A percentile compares a stretch with the other conserved stretches of the same genome.
Conservation (phyloP, 2,797 vertebrate species). For the Poeciliopsis gracilis region DNA sequence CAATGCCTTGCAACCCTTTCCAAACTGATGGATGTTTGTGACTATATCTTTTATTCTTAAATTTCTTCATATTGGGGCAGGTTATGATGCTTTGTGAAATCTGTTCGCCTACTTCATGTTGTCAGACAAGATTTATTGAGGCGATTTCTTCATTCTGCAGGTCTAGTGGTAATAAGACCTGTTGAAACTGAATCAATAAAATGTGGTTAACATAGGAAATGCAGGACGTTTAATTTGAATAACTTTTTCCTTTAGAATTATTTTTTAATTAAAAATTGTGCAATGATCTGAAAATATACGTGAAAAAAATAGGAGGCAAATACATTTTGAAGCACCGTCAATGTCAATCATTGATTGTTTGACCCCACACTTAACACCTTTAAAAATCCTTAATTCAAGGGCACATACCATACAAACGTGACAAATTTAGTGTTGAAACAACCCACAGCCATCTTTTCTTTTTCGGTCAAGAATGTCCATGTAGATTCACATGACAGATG, state of each 20-base stretch:
- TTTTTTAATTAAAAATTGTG: not conserved
- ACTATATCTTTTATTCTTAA: not conserved
- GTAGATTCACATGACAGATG: conserved; percentile 61
- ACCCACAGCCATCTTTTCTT: conserved; percentile 51
- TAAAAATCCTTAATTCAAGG: conserved; percentile 13
- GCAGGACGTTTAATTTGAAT: not conserved
- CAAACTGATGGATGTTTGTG: not conserved
- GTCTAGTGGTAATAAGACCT: not conserved
- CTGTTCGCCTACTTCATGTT: not conserved
- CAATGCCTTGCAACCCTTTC: not conserved
- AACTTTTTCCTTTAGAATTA: not conserved
- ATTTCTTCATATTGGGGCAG: not conserved
- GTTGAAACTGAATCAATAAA: not conserved
- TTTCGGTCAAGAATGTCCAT: conserved; percentile 57
- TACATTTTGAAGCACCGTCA: not conserved
- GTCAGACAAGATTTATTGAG: not conserved
- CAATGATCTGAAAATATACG: not conserved
- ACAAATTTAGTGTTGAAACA: conserved; percentile 45
- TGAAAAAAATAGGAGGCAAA: not conserved
- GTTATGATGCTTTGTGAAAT: not conserved
- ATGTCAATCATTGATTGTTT: conserved; percentile 24
- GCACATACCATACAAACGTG: conserved; percentile 43
- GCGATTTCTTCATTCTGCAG: not conserved
- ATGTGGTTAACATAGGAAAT: not conserved
- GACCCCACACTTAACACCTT: conserved; percentile 7